Base-by-base conservation (phyloP, 2,888 invertebrate species). In the Sminthurinus aureus region DNA sequence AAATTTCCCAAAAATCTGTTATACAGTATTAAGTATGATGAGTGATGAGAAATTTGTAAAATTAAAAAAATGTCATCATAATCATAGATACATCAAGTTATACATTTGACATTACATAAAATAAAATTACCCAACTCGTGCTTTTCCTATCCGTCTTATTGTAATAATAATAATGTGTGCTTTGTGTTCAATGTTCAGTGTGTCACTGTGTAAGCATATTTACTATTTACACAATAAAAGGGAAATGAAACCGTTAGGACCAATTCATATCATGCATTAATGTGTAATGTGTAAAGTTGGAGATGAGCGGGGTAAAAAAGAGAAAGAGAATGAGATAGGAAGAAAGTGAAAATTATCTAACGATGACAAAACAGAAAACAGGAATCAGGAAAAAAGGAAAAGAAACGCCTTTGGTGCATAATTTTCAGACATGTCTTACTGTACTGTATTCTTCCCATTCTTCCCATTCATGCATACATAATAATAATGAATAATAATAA, bases 331-430 rank as follows among this genome's bases (percentile, higher is more conserved):
- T 58, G 13, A 18, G 13, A 58, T 1, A 18, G 58, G 18, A 58
- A 58, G 58, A 58, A 58, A 58, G 58, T 58, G 58, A 58, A 58
- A 58, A 58, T 58, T 58, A 58, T 58, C 58, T 58, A 58, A 58
- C 58, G 58, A 58, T 58, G 58, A 58, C 58, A 58, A 58, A 58
- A 58, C 58, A 58, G 58, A 58, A 58, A 58, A 58, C 58, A 58
- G 58, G 58, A 58, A 58, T 58, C 15, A 18, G 13, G 58, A 18
- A 58, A 58, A 11, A 15, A 18, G 52, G 52, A 58, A 58, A 58
- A 58, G 58, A 58, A 58, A 58, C 58, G 58, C 58, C 58, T 58
- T 58, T 58, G 58, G 58, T 15, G 18, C 58, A 58, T 58, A 13
- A 58, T 58, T 13, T 18, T 15, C 58, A 58, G 18, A 58, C 58